A percentile compares a stretch with the other conserved stretches of the same genome.
Evolutionary conservation across 64 coral and sea anemone genomes (phyloP).

Genomic region (Pocillopora damicornis): DNA sequence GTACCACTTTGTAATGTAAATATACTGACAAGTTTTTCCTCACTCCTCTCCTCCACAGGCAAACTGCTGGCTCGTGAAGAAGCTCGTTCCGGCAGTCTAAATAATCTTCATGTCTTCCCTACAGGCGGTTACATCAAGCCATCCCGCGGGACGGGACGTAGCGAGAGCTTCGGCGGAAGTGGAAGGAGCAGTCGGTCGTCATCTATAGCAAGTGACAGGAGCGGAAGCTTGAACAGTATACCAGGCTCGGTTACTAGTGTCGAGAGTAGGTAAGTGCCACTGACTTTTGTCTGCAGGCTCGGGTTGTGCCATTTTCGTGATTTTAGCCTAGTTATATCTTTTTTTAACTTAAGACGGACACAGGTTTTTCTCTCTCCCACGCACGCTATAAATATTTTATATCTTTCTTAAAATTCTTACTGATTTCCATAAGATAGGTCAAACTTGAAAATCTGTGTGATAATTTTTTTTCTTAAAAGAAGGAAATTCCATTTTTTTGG

Average conservation of each 20-base stretch:
- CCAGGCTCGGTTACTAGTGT: slow-evolving; percentile 89
- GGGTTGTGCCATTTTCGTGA: neutral
- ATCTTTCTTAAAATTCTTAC: neutral
- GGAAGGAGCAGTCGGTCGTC: slow-evolving; percentile 87
- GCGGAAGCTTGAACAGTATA: slow-evolving; percentile 91
- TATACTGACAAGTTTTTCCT: slow-evolving; percentile 4
- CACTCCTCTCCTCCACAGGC: slow-evolving; percentile 25
- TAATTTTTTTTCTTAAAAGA: no score
- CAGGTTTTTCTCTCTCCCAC: no score
- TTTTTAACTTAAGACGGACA: no score
- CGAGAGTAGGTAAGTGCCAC: slow-evolving; percentile 73
- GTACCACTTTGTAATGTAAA: neutral
- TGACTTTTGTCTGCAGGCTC: neutral
- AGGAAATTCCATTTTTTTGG: no score
- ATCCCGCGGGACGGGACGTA: slow-evolving; percentile 43
- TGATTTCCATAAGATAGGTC: no score
- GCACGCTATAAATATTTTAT: neutral
- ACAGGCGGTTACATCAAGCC: slow-evolving; percentile 85
- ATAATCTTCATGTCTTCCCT: slow-evolving; percentile 94
- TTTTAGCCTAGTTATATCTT: neutral
- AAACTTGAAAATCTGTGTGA: no score
- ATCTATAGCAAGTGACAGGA: slow-evolving; percentile 88
- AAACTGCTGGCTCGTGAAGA: slow-evolving; percentile 44
- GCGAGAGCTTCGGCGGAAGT: slow-evolving; percentile 71
- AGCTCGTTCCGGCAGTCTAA: slow-evolving; percentile 81